Evolutionary conservation across 2,113 vertebrate species (phyloP).

Genomic region (Hystrix brachyura): DNA sequence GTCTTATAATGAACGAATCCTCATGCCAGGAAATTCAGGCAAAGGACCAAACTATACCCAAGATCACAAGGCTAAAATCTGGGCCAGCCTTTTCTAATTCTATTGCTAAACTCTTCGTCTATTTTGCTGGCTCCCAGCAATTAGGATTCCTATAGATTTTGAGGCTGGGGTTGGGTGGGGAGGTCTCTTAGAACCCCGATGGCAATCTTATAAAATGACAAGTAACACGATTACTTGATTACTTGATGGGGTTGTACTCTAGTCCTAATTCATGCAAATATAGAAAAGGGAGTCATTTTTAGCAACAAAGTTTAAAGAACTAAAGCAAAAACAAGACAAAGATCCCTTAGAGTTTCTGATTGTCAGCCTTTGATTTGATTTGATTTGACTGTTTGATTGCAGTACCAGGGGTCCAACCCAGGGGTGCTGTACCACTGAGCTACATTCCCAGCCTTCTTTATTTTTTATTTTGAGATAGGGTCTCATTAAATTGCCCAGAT

Average conservation of each 20-base stretch:
- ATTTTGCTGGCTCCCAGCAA: neutral
- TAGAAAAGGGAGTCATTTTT: neutral
- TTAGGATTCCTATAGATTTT: neutral
- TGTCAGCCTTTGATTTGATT: neutral
- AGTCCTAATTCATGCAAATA: neutral
- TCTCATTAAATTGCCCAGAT: neutral
- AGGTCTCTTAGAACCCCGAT: neutral
- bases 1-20: neutral
- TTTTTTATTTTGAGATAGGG: neutral
- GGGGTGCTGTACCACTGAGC: neutral
- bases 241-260: neutral
- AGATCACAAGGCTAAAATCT: neutral
- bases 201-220: neutral
- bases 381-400: neutral
- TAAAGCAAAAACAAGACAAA: neutral
- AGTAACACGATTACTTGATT: neutral
- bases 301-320: neutral
- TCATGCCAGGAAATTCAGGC: neutral
- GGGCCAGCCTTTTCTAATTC: neutral
- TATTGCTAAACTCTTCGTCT: neutral
- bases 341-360: neutral
- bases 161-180: neutral
- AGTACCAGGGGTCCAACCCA: neutral
- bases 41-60: neutral
- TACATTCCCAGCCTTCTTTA: neutral